These are phyloP conservation scores for Perdix hodgsoniae DNA, from an alignment of 2,797 vertebrate genomes.

Conservation along the genomic window DNA sequence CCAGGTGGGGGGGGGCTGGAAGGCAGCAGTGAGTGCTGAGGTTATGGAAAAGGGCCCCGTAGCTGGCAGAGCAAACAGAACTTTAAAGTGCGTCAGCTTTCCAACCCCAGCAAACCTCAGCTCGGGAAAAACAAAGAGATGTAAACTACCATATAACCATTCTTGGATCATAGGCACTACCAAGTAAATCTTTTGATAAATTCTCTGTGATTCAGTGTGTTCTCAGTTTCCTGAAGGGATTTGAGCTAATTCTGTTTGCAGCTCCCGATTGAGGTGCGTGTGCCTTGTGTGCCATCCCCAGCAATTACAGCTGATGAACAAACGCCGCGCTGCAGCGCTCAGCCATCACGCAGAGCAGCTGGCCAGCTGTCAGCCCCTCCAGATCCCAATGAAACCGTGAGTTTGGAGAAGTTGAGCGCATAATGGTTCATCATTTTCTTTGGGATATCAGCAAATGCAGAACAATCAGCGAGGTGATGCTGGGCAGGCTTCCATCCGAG, in stretches of 20 bases:
- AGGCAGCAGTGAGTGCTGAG: too few species aligned
- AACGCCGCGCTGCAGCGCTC: fast-evolving
- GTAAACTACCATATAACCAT: neutral
- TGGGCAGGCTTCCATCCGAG: fast-evolving
- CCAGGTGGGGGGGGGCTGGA: too few species aligned
- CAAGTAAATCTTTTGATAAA: too few species aligned
- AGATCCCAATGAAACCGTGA: neutral
- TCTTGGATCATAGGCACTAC: neutral
- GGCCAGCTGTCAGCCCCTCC: neutral
- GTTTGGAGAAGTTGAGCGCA: neutral
- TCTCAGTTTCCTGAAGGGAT: neutral
- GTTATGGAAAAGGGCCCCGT: neutral
- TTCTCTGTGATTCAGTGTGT: neutral
- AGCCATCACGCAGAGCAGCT: neutral
- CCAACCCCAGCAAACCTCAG: neutral
- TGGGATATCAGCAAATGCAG: neutral
- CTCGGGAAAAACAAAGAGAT: fast-evolving
- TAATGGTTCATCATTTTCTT: neutral
- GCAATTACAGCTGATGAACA: neutral
- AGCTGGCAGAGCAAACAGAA: neutral
- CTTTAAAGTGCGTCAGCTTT: neutral
- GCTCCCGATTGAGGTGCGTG: neutral
- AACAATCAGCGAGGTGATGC: neutral
- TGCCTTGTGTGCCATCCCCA: neutral
- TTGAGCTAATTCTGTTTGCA: neutral